Percentiles rank a stretch among this genome's conserved stretches.
Conservation (phyloP, 2,888 invertebrate species). For the Rhagonycha lutea region DNA sequence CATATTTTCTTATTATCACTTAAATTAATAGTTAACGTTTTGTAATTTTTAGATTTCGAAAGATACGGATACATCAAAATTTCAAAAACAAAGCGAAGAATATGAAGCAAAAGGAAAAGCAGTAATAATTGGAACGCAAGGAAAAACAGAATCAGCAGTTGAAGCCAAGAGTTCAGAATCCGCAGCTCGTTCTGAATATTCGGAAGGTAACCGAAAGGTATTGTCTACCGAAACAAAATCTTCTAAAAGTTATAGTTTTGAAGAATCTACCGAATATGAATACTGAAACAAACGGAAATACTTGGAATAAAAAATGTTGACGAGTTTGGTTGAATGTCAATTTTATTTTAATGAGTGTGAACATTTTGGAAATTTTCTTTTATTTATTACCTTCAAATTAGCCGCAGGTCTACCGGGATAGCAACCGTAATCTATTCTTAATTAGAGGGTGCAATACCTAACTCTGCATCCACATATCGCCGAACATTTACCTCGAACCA, state of each 20-base stretch:
- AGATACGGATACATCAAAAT: conserved; percentile 49
- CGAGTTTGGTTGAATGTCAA: not conserved
- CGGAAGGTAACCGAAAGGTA: conserved; percentile 49
- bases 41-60: conserved; percentile 46
- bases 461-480: too few species aligned
- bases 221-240: conserved; percentile 48
- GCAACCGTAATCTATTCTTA: not conserved
- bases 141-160: conserved; percentile 41
- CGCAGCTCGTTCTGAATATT: conserved; percentile 44
- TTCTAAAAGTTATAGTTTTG: conserved; percentile 52
- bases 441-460: too few species aligned
- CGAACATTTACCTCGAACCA: too few species aligned
- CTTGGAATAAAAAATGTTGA: not conserved
- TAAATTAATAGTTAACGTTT: too few species aligned
- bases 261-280: conserved; percentile 53
- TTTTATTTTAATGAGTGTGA: not conserved
- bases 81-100: conserved; percentile 49
- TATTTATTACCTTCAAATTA: not conserved
- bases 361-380: not conserved
- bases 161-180: conserved; percentile 47
- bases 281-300: not conserved
- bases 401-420: not conserved
- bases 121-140: conserved; percentile 49
- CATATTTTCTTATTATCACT: too few species aligned
- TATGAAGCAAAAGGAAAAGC: conserved; percentile 50